Base-by-base conservation (phyloP, 2,888 invertebrate genomes). In the Drosophila yooni region DNA sequence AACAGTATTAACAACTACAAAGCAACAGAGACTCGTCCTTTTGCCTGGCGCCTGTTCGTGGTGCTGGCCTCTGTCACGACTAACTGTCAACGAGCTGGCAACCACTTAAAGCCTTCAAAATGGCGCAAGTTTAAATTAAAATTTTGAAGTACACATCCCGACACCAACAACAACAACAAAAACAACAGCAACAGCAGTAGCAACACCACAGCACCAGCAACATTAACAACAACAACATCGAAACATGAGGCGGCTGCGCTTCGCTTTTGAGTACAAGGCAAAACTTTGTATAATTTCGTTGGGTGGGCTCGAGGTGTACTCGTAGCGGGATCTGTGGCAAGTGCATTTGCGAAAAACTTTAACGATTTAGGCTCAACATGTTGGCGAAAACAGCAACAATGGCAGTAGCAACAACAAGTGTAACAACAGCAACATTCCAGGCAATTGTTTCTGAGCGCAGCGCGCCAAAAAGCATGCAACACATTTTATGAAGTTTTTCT, bases 341-440 rank as follows among this genome's bases (percentile, higher is more conserved):
- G 84, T 86, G 87, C 85, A 87, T 87, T 89, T 87, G 85, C 70
- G 81, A 73, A 88, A 81, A 91, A 88, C 88, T 91, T 91, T 91
- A 90, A 91, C 90, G 91, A 91, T 91, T 91, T 91, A 91, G 91
- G 91, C 91, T 91, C 91, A 89, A 91, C 88, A 90, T 91, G 88
- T 89, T 87, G 86, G 85, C 80, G 70, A 76, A 64, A 73, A 46
- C 73, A 64, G 33, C 68, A 69, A 62, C 61, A 80, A 67, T 70
- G 25, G 46, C 46, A 46, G 46, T 15, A 70, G 33, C 79, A 80
- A 69, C 75, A 74, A 36, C 59, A 63, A 63, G 34, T 52, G 50
- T 46, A 72, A n/a, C 66, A 64, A 57, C 62, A 62, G 63, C 74
- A 59, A 43, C 75, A 79, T 76, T 69, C 81, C 70, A 64, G 77